phyloP scores from a whole-genome alignment of 1,140 invertebrate species.

The Archivesica marissinica region DNA sequence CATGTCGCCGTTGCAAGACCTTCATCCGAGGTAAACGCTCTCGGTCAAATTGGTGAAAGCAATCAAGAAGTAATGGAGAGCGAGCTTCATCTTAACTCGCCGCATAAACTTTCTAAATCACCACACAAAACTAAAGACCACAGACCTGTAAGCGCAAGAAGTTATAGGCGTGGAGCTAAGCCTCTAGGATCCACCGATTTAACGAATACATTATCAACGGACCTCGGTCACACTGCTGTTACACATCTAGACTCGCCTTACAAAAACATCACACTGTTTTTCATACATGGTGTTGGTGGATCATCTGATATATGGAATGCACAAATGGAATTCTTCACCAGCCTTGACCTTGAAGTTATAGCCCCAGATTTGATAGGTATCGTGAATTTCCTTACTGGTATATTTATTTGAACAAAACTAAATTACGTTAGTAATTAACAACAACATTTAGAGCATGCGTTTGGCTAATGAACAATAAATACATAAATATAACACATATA shows the following conservation, averaged over 20 bases:
- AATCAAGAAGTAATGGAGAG: background rate
- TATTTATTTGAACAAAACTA: background rate
- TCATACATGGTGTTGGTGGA: slow-evolving; percentile 90
- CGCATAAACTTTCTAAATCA: slow-evolving; percentile 22
- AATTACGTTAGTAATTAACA: no score
- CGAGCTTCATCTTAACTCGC: background rate
- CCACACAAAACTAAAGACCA: slow-evolving; percentile 56
- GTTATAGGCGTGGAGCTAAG: slow-evolving; percentile 11
- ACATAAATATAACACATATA: no score
- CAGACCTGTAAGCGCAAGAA: slow-evolving; percentile 54
- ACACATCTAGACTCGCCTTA: slow-evolving; percentile 35
- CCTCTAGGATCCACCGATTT: slow-evolving; percentile 16
- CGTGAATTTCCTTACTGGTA: background rate
- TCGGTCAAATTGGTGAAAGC: slow-evolving; percentile 14
- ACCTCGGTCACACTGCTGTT: background rate
- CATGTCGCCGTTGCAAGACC: slow-evolving; percentile 34
- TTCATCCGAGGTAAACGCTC: background rate
- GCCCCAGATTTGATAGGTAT: slow-evolving; percentile 88
- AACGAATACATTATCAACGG: slow-evolving; percentile 17
- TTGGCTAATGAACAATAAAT: no score
- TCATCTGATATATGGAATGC: slow-evolving; percentile 89
- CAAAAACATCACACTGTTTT: slow-evolving; percentile 85
- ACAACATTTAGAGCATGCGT: no score
- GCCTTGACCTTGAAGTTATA: slow-evolving; percentile 88
- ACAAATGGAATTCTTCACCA: slow-evolving; percentile 87